phyloP scores from a whole-genome alignment of 2,113 vertebrate species.

The Lethenteron reissneri region DNA sequence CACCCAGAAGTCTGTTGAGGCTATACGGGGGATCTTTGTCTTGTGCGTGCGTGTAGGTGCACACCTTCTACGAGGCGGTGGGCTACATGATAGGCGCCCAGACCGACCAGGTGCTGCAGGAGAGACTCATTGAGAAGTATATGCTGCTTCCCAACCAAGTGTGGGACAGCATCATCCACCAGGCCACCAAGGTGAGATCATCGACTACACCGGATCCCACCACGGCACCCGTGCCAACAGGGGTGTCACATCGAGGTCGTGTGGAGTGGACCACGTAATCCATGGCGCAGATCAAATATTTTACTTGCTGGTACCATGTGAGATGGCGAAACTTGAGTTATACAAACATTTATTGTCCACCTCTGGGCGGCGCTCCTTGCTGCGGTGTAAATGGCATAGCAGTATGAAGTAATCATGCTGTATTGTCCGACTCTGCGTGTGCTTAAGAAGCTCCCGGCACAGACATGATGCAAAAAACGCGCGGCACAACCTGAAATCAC shows the following conservation, averaged over 20 bases:
- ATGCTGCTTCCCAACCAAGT: constrained; percentile 96
- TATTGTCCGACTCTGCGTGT: too few species aligned
- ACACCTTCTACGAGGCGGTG: constrained; percentile 93
- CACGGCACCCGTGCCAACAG: too few species aligned
- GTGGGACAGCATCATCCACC: constrained; percentile 98
- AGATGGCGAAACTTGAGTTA: not conserved
- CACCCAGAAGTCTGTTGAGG: not conserved
- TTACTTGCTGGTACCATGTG: too few species aligned
- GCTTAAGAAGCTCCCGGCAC: too few species aligned
- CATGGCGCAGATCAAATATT: too few species aligned
- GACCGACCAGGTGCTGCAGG: constrained; percentile 83
- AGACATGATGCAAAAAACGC: not conserved
- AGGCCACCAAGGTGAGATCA: constrained; percentile 76
- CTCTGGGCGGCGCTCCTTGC: too few species aligned
- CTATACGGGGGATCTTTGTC: not conserved
- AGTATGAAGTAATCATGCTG: too few species aligned
- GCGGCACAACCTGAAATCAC: not conserved
- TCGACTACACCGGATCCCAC: too few species aligned
- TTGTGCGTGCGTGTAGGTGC: constrained; percentile 32
- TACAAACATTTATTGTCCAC: too few species aligned
- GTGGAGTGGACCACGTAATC: too few species aligned
- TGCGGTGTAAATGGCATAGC: too few species aligned
- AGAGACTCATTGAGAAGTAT: constrained; percentile 94
- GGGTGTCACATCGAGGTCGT: too few species aligned
- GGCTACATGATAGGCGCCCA: constrained; percentile 99